Conservation (phyloP, 1,140 invertebrate species). For the Heliothis virescens region DNA sequence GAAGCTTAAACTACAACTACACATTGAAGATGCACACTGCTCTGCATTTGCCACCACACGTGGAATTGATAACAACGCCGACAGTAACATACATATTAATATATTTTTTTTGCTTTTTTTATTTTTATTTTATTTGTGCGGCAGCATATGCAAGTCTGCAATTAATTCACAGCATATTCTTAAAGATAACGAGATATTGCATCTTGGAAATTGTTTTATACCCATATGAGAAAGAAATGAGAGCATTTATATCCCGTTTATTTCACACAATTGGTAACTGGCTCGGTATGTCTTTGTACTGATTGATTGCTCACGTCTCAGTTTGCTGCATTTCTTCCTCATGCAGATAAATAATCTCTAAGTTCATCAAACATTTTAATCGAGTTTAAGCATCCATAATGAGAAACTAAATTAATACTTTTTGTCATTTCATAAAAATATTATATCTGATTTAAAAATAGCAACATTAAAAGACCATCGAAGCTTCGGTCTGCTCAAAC, state of each 20-base stretch:
- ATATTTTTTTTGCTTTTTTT: conserved; percentile 68
- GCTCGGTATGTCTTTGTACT: conserved; percentile 81
- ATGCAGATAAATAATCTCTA: conserved; percentile 49
- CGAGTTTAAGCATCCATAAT: conserved; percentile 51
- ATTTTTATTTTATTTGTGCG: conserved; percentile 80
- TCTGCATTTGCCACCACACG: conserved; percentile 84
- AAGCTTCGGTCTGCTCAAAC: conserved; percentile 61
- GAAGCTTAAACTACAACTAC: conserved; percentile 85
- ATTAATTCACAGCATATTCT: conserved; percentile 78
- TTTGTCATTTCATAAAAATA: conserved; percentile 84
- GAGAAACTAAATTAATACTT: conserved; percentile 81
- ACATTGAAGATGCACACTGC: conserved; percentile 81
- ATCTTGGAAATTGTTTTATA: conserved; percentile 67
- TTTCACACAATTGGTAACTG: conserved; percentile 76
- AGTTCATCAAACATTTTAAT: conserved; percentile 47
- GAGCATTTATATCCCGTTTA: conserved; percentile 45
- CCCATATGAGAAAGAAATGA: conserved; percentile 70
- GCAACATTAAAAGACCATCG: conserved; percentile 66
- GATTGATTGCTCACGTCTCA: conserved; percentile 57
- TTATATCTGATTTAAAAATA: conserved; percentile 69
- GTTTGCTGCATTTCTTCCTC: conserved; percentile 48
- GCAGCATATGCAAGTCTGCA: conserved; percentile 81
- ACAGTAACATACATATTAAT: conserved; percentile 51
- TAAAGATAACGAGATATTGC: conserved; percentile 76
- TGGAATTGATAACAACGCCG: conserved; percentile 66